Evolutionary conservation across 2,113 vertebrate genomes (phyloP).

Genomic region (Axis porcinus): DNA sequence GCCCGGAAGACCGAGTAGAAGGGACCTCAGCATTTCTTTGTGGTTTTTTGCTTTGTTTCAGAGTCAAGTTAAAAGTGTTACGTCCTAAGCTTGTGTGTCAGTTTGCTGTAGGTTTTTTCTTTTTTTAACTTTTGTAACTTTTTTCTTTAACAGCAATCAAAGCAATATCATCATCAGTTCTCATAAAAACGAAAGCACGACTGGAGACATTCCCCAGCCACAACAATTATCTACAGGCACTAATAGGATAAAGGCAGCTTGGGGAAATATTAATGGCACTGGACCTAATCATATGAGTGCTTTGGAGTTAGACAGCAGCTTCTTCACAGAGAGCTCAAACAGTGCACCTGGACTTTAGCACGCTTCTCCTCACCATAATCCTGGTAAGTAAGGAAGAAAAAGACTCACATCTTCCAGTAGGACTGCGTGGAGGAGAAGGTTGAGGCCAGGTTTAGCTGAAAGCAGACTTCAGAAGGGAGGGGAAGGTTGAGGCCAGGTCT

Average conservation of each 20-base stretch:
- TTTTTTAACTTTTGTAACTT: background rate
- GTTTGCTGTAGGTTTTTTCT: background rate
- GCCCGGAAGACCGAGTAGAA: background rate
- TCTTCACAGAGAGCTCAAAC: background rate
- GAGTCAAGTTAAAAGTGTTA: background rate
- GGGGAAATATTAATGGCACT: background rate
- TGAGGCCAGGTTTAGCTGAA: background rate
- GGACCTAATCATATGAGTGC: background rate
- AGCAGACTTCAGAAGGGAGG: background rate
- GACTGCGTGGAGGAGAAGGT: background rate
- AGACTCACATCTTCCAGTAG: background rate
- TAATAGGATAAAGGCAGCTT: slow-evolving; percentile 21
- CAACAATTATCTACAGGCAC: slow-evolving; percentile 8
- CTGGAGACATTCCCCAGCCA: background rate
- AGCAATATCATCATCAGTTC: background rate
- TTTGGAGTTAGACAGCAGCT: background rate
- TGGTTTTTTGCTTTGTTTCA: background rate
- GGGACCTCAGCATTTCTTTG: background rate
- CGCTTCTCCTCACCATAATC: background rate
- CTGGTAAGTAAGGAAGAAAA: background rate
- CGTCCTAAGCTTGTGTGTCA: background rate
- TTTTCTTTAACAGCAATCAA: background rate
- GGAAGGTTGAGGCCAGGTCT: background rate
- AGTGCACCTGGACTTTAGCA: background rate
- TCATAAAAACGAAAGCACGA: slow-evolving; percentile 8